These are phyloP conservation scores for Tinamus major DNA, from an alignment of 2,797 vertebrate species.

Conservation along the genomic window DNA sequence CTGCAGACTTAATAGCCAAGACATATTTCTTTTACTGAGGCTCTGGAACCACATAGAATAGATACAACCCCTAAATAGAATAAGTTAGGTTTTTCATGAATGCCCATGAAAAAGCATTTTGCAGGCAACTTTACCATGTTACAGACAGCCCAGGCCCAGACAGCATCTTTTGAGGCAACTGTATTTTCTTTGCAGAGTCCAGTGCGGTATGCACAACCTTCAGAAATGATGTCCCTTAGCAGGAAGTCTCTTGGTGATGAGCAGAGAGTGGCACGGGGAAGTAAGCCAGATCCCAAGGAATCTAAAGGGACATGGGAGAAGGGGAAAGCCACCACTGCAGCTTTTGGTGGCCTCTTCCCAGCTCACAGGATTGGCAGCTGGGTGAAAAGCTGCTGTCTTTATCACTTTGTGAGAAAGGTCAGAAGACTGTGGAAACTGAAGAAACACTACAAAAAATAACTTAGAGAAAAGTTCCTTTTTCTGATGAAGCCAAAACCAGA, in stretches of 20 bases:
- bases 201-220: neutral
- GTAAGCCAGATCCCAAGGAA: neutral
- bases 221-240: neutral
- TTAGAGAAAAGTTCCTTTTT: neutral
- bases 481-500: neutral
- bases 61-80: neutral
- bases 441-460: neutral
- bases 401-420: neutral
- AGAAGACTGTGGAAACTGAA: neutral
- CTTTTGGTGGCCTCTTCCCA: neutral
- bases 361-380: neutral
- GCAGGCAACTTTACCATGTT: neutral
- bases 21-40: neutral
- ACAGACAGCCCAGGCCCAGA: neutral
- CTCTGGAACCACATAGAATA: neutral
- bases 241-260: neutral
- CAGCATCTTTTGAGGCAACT: neutral
- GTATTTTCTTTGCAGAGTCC: neutral
- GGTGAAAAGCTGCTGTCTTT: neutral
- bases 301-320: neutral
- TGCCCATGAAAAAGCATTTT: neutral
- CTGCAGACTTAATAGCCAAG: neutral
- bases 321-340: neutral
- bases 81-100: neutral
- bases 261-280: neutral